Evolutionary conservation across 2,113 vertebrate species (phyloP).

Genomic region (Podiceps cristatus): DNA sequence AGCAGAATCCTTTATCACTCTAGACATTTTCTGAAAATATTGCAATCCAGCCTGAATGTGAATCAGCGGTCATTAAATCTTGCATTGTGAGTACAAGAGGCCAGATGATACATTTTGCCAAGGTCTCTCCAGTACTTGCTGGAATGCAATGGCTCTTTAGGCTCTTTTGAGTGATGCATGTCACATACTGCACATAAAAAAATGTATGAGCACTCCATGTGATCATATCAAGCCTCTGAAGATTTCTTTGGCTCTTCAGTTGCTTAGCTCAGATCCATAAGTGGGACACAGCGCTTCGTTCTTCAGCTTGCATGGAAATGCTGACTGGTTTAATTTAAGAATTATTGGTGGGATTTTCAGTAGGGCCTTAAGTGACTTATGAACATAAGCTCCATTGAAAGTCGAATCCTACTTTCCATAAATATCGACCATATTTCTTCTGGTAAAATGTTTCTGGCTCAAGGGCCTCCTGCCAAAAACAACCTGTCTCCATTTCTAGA

Average conservation of each 20-base stretch:
- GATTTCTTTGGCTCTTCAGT: slow-evolving; percentile 49
- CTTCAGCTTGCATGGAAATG: slow-evolving; percentile 46
- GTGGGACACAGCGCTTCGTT: slow-evolving; percentile 7
- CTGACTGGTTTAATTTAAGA: slow-evolving; percentile 67
- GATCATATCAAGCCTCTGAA: slow-evolving; percentile 35
- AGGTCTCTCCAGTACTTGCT: slow-evolving; percentile 11
- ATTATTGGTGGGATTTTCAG: slow-evolving; percentile 68
- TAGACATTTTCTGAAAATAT: slow-evolving; percentile 36
- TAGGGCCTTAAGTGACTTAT: slow-evolving; percentile 65
- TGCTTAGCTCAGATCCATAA: slow-evolving; percentile 42
- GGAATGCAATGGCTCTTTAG: slow-evolving; percentile 15
- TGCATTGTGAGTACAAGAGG: slow-evolving; percentile 3
- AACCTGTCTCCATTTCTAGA: slow-evolving; percentile 68
- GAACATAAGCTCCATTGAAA: slow-evolving; percentile 67
- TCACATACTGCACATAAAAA: slow-evolving; percentile 8
- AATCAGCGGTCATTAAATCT: slow-evolving; percentile 57
- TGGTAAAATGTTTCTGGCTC: slow-evolving; percentile 60
- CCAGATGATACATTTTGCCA: slow-evolving; percentile 35
- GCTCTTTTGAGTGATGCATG: slow-evolving; percentile 28
- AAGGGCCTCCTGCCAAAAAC: slow-evolving; percentile 66
- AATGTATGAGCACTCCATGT: neutral
- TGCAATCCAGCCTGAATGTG: slow-evolving; percentile 16
- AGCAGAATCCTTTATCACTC: slow-evolving; percentile 35
- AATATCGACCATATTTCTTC: slow-evolving; percentile 61
- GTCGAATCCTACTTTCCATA: slow-evolving; percentile 57